Evolutionary conservation across 2,113 vertebrate species (phyloP), one percentile per base, ranked within the genome.

Genomic region (Setophaga petechia): DNA sequence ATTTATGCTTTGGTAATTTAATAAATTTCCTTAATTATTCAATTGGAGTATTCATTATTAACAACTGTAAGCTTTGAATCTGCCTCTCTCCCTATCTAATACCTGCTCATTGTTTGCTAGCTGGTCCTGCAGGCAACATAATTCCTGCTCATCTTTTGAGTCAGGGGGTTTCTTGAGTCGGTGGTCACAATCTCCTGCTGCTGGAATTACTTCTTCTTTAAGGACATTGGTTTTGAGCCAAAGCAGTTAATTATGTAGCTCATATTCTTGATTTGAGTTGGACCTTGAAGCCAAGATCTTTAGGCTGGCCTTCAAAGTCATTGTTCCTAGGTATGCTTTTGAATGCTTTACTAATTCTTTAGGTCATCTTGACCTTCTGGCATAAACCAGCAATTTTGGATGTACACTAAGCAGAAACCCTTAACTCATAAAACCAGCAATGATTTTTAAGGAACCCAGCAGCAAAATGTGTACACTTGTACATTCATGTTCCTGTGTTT

Each of bases 371-470:
- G 37, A 52, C 46, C 39, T 77, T 37, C 46, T 68, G 54, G 37
- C 44, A 44, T 15, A 59, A 43, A 28, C 16, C 20, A 76, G 21
- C 37, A 43, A 58, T 51, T 51, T 27, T 51, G 9, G 21, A 52
- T 4, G 3, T 33, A 37, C 22, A 33, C 33, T 10, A 47, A 61
- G 33, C 46, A 59, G 33, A 31, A 77, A 12, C 14, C 27, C 46
- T 68, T 44, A 37, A 52, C 10, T 31, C 14, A 18, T 31, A 51
- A 31, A 51, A 59, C 15, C 33, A 51, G 35, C 18, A 15, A 28
- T 0, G 0, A 35, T 39, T 58, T 76, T 82, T 25, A 61, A 66
- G 12, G 3, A 77, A 4, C 7, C 18, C 19, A 19, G 5, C 24
- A 47, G 30, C 17, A 78, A 86, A 62, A n/a, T n/a, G 3, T 24